Evolutionary conservation across 2,797 vertebrate genomes (phyloP), one percentile per base, ranked within the genome.

Genomic region (Sylvilagus floridanus): DNA sequence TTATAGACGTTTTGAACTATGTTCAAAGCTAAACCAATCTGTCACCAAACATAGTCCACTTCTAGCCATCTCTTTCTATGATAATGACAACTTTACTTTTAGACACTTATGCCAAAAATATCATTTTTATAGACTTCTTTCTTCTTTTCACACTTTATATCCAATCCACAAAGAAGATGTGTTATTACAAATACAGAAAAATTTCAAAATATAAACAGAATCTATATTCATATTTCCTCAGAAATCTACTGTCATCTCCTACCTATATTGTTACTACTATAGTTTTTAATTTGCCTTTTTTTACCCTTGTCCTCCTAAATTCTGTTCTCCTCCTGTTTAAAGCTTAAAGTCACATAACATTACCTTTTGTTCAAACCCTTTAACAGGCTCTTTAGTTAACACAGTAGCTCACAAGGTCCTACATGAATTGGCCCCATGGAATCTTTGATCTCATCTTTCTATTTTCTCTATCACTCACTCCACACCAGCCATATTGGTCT

Each of bases 301-400:
- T 62, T 62, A 69, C 11, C 7, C 10, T 8, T 57, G 0, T 63
- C 13, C 4, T 73, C 32, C 32, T 93, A 42, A 0, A 84, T 57
- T 92, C 62, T 68, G 57, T 87, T 87, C 14, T 90, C 26, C 93
- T 50, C 54, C 12, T 54, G 69, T 62, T 78, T 88, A 90, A 75
- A 93, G 68, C 19, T 81, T 83, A 78, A 57, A 89, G 32, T 79
- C 22, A 86, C 68, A 24, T 50, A 88, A 72, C 50, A 47, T 65
- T 83, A 21, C 86, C 24, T 85, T 91, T 68, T 83, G 30, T 68
- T 89, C n/a, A 87, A 88, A 85, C 19, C 12, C 2, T 91, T 6
- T 21, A 76, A 1, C 54, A 47, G 12, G 4, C 24, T 91, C 52
- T 22, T 71, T 12, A 86, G 32, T 13, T 93, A n/a, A 37, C 54